A percentile compares a stretch with the other conserved stretches of the same genome.
Evolutionary conservation across 2,888 invertebrate genomes (phyloP).

Genomic region (Xanthorhoe designata): DNA sequence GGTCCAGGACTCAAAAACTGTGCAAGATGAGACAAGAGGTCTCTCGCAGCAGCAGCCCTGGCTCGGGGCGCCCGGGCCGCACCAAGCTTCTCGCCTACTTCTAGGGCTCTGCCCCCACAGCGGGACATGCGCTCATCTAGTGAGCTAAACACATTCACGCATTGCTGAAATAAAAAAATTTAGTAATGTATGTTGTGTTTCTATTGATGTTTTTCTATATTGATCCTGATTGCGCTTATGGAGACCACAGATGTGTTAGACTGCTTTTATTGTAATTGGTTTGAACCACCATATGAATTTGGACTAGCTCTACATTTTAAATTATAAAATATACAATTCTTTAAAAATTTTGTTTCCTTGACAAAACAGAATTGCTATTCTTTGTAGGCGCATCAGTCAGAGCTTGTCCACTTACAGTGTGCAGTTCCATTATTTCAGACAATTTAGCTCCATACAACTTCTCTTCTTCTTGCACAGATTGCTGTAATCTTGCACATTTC

Average conservation of each 20-base stretch:
- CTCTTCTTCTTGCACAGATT: conserved; percentile 94
- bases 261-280: no score
- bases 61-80: conserved; percentile 98
- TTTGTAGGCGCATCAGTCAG: background rate
- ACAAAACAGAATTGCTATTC: no score
- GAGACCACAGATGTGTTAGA: no score
- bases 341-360: no score
- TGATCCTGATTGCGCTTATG: no score
- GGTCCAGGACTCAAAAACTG: conserved; percentile 96
- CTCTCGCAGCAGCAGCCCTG: conserved; percentile 97
- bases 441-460: conserved; percentile 92
- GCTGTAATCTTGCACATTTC: conserved; percentile 94
- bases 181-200: background rate
- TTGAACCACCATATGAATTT: no score
- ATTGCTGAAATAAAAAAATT: conserved; percentile 82
- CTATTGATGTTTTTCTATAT: no score
- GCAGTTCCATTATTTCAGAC: conserved; percentile 92
- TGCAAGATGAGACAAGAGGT: conserved; percentile 95
- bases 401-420: conserved; percentile 85
- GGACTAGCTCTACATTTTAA: no score
- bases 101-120: conserved; percentile 98
- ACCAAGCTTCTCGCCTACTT: conserved; percentile 99
- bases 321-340: no score
- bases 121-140: conserved; percentile 98
- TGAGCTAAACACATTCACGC: conserved; percentile 95